Percentiles rank a stretch among this genome's conserved stretches.
These are phyloP conservation scores for Protomyctophum bolini DNA, from an alignment of 2,113 vertebrate genomes.

Conservation along the genomic window DNA sequence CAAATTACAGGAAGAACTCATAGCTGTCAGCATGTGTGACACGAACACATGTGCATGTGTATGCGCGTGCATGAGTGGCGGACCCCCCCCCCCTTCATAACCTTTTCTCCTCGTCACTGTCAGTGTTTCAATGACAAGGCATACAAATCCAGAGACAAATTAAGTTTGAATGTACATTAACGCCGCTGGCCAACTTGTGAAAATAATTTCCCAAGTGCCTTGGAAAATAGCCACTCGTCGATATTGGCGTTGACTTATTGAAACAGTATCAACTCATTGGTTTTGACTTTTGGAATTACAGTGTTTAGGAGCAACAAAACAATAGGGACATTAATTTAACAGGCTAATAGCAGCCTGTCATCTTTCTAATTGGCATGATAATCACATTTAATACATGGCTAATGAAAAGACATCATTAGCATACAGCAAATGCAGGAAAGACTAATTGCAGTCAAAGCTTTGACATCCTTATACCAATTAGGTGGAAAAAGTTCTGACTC, in stretches of 20 bases:
- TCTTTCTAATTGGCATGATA: conserved; percentile 60
- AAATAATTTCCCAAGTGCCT: conserved; percentile 5
- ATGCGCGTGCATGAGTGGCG: not conserved
- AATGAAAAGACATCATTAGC: conserved; percentile 65
- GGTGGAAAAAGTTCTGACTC: not conserved
- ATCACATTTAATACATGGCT: conserved; percentile 51
- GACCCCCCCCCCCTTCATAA: too few relatives aligned
- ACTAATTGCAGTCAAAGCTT: conserved; percentile 55
- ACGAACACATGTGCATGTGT: not conserved
- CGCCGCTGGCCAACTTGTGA: conserved; percentile 5
- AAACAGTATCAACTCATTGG: conserved; percentile 54
- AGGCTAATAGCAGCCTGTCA: conserved; percentile 61
- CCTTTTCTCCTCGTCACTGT: conserved; percentile 14
- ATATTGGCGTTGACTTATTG: conserved; percentile 63
- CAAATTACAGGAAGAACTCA: conserved; percentile 59
- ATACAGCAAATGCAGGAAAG: conserved; percentile 48
- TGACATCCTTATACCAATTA: not conserved
- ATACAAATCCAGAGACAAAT: conserved; percentile 13
- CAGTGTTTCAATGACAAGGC: conserved; percentile 18
- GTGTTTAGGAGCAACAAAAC: conserved; percentile 55
- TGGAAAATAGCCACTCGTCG: conserved; percentile 15
- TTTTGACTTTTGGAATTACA: conserved; percentile 65
- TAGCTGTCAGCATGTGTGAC: conserved; percentile 24
- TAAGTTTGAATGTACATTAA: conserved; percentile 16
- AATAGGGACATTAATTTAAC: conserved; percentile 62